Conservation (phyloP, 2,888 invertebrate genomes). For the Agrotis puta region DNA sequence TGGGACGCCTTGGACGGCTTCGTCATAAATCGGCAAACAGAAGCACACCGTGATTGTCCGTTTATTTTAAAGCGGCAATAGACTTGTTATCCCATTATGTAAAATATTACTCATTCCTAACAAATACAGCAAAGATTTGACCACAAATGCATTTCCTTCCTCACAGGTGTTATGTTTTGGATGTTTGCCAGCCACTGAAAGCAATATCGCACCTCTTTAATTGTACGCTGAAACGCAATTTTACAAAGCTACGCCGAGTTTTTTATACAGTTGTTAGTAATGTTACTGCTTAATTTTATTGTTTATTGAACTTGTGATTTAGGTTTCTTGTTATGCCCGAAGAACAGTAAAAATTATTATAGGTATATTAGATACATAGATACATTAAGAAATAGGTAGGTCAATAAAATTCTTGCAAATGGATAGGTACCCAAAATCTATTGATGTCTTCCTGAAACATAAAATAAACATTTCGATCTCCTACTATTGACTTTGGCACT, state of each 20-base stretch:
- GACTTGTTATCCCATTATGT: constrained; percentile 9
- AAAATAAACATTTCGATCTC: constrained; percentile 28
- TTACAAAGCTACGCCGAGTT: constrained; percentile 48
- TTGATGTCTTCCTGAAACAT: constrained; percentile 1
- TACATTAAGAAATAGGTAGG: background rate
- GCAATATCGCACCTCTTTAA: constrained; percentile 72
- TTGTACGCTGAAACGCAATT: constrained; percentile 64
- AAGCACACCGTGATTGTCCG: no score
- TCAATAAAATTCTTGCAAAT: background rate
- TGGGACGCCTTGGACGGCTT: no score
- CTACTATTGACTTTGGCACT: constrained; percentile 26
- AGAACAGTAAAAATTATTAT: no score
- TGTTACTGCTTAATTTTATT: background rate
- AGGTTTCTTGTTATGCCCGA: no score
- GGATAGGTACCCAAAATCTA: background rate
- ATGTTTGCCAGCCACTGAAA: constrained; percentile 67
- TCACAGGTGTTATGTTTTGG: constrained; percentile 68
- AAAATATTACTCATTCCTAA: constrained; percentile 33
- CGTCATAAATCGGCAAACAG: no score
- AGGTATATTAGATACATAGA: no score
- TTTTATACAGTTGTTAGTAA: constrained; percentile 33
- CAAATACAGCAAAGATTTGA: constrained; percentile 48
- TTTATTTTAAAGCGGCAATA: constrained; percentile 8
- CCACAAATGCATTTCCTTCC: constrained; percentile 62
- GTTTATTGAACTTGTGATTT: no score